phyloP scores from a whole-genome alignment of 2,113 vertebrate genomes.

The Okapia johnstoni region DNA sequence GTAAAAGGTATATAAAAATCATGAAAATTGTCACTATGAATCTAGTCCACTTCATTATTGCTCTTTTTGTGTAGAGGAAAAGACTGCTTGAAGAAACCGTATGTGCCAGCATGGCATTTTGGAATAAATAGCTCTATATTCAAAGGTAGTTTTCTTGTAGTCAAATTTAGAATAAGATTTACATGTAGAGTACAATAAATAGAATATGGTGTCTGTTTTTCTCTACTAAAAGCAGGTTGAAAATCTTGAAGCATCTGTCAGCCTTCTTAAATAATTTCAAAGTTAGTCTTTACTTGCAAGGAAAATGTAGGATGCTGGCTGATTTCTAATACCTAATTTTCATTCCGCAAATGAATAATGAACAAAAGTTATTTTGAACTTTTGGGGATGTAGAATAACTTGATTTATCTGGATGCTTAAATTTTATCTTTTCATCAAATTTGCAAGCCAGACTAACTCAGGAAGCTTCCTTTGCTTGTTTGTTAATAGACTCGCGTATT shows the following conservation, averaged over 20 bases:
- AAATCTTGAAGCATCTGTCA: slow-evolving; percentile 49
- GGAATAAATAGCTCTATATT: slow-evolving; percentile 33
- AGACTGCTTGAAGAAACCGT: background rate
- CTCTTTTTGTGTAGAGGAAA: background rate
- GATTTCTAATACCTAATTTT: slow-evolving; percentile 19
- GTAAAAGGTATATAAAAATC: background rate
- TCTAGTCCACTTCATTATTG: background rate
- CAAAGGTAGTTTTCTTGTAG: slow-evolving; percentile 38
- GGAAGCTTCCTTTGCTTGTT: background rate
- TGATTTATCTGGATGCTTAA: background rate
- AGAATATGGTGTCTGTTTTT: slow-evolving; percentile 17
- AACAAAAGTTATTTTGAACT: slow-evolving; percentile 13
- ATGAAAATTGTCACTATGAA: background rate
- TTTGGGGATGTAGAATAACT: background rate
- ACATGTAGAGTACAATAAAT: background rate
- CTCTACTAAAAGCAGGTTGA: slow-evolving; percentile 1
- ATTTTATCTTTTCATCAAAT: background rate
- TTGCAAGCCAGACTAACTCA: background rate
- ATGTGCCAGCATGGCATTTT: background rate
- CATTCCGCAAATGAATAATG: background rate
- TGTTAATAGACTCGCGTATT: background rate
- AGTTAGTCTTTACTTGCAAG: background rate
- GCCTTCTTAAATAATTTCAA: slow-evolving; percentile 47
- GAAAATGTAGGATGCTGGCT: background rate
- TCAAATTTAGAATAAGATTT: slow-evolving; percentile 44